Percentiles rank a stretch among this genome's conserved stretches.
Conservation (phyloP, 1,140 invertebrate genomes). For the Dendroctonus valens region DNA sequence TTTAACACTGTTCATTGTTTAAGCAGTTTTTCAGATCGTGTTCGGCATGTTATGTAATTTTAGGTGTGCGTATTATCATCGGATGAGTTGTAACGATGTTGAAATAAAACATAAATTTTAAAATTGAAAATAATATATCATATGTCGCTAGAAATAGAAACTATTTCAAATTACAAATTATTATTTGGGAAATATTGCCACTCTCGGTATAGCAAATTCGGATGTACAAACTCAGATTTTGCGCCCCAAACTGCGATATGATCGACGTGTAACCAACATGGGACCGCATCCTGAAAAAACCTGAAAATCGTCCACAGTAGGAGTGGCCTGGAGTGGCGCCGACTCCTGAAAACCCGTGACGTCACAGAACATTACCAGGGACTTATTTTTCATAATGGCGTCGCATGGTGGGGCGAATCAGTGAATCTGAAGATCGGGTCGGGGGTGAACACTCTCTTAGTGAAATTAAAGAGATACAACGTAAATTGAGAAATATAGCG, state of each 20-base stretch:
- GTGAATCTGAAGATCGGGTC: slow-evolving; percentile 43
- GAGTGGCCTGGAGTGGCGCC: slow-evolving; percentile 15
- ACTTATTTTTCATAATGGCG: slow-evolving; percentile 47
- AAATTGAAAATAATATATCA: no score
- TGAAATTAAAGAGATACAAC: slow-evolving; percentile 38
- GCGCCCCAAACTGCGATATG: slow-evolving; percentile 13
- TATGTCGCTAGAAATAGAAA: no score
- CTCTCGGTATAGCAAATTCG: background rate
- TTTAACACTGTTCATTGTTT: no score
- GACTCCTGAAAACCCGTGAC: slow-evolving; percentile 39
- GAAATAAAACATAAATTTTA: no score
- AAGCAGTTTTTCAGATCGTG: no score
- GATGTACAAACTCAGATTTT: background rate
- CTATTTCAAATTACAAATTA: no score
- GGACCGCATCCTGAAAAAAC: slow-evolving; percentile 10
- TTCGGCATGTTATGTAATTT: no score
- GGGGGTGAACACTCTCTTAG: slow-evolving; percentile 42
- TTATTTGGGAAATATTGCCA: no score
- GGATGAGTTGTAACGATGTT: no score
- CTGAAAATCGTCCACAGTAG: slow-evolving; percentile 20
- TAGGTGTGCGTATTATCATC: no score
- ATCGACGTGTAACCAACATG: no score
- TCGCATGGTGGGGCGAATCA: slow-evolving; percentile 35
- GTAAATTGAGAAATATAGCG: slow-evolving; percentile 46
- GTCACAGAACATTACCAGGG: slow-evolving; percentile 42